These are phyloP conservation scores for Eonycteris spelaea DNA, from an alignment of 2,113 vertebrate species.

Conservation along the genomic window DNA sequence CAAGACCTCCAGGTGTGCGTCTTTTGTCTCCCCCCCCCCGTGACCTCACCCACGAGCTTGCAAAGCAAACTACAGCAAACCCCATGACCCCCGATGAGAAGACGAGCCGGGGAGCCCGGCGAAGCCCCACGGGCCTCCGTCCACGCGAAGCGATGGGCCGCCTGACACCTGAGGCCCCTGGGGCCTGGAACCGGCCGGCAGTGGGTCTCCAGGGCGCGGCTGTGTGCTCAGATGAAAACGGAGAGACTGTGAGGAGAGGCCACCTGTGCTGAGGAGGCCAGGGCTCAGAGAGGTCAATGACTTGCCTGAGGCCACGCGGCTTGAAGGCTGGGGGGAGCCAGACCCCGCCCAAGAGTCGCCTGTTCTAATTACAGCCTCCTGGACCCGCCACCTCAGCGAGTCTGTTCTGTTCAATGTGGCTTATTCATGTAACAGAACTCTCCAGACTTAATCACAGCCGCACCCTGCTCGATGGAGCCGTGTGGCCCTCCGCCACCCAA, in stretches of 20 bases:
- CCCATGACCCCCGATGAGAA: fast-evolving
- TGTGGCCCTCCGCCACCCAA: too few relatives aligned
- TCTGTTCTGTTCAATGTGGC: too few relatives aligned
- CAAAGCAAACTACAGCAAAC: too few relatives aligned
- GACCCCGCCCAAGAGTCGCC: fast-evolving
- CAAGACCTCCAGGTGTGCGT: too few relatives aligned
- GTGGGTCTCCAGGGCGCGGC: too few relatives aligned
- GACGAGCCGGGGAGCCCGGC: fast-evolving
- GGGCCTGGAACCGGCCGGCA: not conserved
- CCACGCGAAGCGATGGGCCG: too few relatives aligned
- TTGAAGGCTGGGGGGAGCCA: not conserved
- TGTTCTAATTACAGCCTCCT: not conserved
- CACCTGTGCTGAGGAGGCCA: not conserved
- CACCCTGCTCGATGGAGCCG: too few relatives aligned
- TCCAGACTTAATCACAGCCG: too few relatives aligned
- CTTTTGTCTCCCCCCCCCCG: not conserved
- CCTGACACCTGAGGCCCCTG: not conserved
- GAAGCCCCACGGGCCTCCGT: not conserved
- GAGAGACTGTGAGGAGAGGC: too few relatives aligned
- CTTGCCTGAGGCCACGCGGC: not conserved
- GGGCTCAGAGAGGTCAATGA: not conserved
- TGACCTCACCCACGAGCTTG: fast-evolving
- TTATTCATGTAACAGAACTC: not conserved
- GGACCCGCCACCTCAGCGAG: not conserved
- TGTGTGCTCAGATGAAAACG: not conserved